Conservation (phyloP, 2,113 vertebrate species). For the Gavialis gangeticus region DNA sequence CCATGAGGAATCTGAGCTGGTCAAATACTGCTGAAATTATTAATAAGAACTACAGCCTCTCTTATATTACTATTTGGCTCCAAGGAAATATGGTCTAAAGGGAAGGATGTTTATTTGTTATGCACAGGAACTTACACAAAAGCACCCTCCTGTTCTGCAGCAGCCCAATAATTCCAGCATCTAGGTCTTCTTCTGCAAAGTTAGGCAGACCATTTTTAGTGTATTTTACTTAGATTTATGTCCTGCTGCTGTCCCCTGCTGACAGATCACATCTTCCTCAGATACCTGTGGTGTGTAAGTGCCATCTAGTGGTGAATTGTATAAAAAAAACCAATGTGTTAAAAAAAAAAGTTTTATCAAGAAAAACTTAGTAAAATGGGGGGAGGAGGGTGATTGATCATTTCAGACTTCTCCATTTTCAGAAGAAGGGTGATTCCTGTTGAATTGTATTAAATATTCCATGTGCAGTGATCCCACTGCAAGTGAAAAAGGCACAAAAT, state of each 20-base stretch:
- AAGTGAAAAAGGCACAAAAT: no score
- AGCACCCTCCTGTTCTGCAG: neutral
- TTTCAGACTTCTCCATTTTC: rapidly evolving
- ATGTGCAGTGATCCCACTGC: neutral
- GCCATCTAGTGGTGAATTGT: conserved; percentile 71
- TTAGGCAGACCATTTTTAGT: neutral
- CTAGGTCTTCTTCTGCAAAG: conserved; percentile 7
- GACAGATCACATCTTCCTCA: neutral
- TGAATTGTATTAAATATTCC: neutral
- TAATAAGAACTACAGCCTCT: neutral
- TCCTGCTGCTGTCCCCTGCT: neutral
- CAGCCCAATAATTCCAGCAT: neutral
- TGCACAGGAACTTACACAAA: neutral
- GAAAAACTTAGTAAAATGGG: rapidly evolving
- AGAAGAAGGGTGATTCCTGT: neutral
- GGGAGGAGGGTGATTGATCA: neutral
- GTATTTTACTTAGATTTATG: neutral
- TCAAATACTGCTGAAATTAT: neutral
- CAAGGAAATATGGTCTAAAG: neutral
- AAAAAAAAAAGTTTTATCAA: rapidly evolving
- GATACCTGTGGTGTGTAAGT: neutral
- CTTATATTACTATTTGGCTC: neutral
- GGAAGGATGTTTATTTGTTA: rapidly evolving
- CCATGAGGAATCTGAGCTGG: neutral
- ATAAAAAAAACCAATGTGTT: rapidly evolving